Percentiles rank a stretch among this genome's conserved stretches.
These are phyloP conservation scores for Oncopodura yosiiana DNA, from an alignment of 1,140 invertebrate species.

Conservation along the genomic window DNA sequence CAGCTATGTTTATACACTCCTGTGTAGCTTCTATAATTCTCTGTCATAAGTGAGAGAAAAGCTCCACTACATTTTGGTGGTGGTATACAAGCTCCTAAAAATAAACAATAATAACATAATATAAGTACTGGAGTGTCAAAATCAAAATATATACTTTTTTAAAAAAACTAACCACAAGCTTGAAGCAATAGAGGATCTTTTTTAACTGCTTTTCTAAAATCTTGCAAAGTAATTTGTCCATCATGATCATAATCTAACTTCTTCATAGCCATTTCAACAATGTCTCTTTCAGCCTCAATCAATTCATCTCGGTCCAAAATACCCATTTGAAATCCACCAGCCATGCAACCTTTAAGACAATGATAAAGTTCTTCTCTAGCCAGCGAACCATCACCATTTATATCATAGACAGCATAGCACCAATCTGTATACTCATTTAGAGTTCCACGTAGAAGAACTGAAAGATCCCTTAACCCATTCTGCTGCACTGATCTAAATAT, in stretches of 20 bases:
- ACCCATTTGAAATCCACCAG: conserved; percentile 17
- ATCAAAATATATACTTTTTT: too few species aligned
- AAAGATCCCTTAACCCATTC: conserved; percentile 27
- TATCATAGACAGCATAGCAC: conserved; percentile 52
- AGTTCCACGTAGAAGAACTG: conserved; percentile 23
- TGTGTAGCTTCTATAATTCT: conserved; percentile 15
- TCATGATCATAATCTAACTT: conserved; percentile 52
- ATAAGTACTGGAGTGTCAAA: too few species aligned
- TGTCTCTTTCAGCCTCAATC: conserved; percentile 77
- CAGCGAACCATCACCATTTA: conserved; percentile 73
- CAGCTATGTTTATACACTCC: too few species aligned
- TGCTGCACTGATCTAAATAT: conserved; percentile 13
- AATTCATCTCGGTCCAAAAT: conserved; percentile 71
- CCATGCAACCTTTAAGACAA: conserved; percentile 50
- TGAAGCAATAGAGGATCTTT: conserved; percentile 60
- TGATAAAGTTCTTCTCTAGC: conserved; percentile 80
- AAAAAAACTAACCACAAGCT: too few species aligned
- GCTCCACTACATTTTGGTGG: conserved; percentile 52
- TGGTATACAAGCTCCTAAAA: conserved; percentile 65
- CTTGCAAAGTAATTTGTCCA: conserved; percentile 60
- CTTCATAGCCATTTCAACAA: conserved; percentile 65
- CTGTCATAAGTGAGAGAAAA: conserved; percentile 41
- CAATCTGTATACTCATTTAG: conserved; percentile 18
- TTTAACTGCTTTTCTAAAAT: conserved; percentile 56
- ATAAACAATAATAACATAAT: too few species aligned